Percentiles rank a stretch among this genome's conserved stretches.
Evolutionary conservation across 2,113 vertebrate species (phyloP).

Genomic region (Lophochroa leadbeateri): DNA sequence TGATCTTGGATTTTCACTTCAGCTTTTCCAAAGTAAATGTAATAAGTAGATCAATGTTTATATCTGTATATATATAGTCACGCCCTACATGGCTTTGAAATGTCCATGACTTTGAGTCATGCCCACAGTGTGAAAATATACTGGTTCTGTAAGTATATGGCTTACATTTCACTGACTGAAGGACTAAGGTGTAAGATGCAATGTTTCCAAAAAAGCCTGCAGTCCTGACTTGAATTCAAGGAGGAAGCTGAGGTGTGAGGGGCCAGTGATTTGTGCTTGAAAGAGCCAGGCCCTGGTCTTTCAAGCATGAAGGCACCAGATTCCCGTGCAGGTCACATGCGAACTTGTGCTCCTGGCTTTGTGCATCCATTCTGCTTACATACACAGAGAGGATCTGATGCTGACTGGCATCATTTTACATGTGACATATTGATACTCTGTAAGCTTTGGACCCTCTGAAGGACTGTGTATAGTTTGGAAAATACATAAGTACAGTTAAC

Average conservation of each 20-base stretch:
- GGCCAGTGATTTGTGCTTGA: background rate
- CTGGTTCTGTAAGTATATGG: background rate
- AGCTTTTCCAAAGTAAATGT: background rate
- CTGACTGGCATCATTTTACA: background rate
- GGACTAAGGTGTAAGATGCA: background rate
- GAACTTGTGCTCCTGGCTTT: background rate
- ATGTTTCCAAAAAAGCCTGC: background rate
- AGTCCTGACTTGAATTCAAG: background rate
- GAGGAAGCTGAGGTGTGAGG: background rate
- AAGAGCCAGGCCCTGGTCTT: background rate
- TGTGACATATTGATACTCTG: background rate
- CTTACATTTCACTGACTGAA: background rate
- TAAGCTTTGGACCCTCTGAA: background rate
- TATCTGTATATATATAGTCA: background rate
- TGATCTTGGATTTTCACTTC: background rate
- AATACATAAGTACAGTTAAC: background rate
- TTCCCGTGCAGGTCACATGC: rapidly evolving
- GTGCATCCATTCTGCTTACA: background rate
- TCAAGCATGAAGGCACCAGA: background rate
- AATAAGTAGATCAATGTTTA: background rate
- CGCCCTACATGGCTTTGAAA: background rate
- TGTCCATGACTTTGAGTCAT: background rate
- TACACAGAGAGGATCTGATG: background rate
- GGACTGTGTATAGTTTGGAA: background rate
- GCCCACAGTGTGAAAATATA: background rate